Base-by-base conservation (phyloP, 2,888 invertebrate species). In the Hololepta plana region DNA sequence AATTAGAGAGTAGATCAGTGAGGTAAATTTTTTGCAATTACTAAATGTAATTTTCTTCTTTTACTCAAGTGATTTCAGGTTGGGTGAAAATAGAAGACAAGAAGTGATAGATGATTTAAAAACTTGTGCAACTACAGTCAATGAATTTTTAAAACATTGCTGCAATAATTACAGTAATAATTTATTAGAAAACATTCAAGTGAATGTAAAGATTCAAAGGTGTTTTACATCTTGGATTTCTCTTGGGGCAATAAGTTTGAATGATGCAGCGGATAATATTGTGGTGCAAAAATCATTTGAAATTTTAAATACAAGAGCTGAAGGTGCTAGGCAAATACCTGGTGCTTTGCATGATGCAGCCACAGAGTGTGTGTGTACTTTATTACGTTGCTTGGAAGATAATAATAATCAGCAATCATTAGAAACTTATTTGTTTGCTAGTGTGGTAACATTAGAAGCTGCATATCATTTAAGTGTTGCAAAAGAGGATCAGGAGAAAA, bases 141-240 rank as follows among this genome's bases (percentile, higher is more conserved):
- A 77, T 29, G 67, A 77, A 42, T 81, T 87, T 52, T 57, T 95
- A 41, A 75, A 72, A 48, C 67, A 75, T 40, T 82, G 81, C 45
- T 57, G 80, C 34, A 67, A 67, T 37, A 73, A 58, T 39, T 65
- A 66, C 34, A 55, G 58, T 10, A 65, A 67, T 31, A 75, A 75
- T 47, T 56, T 67, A 36, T 65, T 71, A 41, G 67, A 77, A 36
- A 69, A 74, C 29, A 55, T 68, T 33, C 67, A 71, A 44, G 64
- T 79, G 33, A 69, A 73, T 24, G 57, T 70, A 27, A 77, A 77
- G 51, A 72, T 82, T 14, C 60, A 88, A 27, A 68, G 75, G 39
- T 93, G 91, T 53, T 75, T 90, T 51, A 82, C 82, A 1, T 84
- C 90, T 5, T 95, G 93, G 91, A 70, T 91, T 38, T 72, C 74